Evolutionary conservation across 2,797 vertebrate genomes (phyloP).

Genomic region (Babyrousa celebensis): DNA sequence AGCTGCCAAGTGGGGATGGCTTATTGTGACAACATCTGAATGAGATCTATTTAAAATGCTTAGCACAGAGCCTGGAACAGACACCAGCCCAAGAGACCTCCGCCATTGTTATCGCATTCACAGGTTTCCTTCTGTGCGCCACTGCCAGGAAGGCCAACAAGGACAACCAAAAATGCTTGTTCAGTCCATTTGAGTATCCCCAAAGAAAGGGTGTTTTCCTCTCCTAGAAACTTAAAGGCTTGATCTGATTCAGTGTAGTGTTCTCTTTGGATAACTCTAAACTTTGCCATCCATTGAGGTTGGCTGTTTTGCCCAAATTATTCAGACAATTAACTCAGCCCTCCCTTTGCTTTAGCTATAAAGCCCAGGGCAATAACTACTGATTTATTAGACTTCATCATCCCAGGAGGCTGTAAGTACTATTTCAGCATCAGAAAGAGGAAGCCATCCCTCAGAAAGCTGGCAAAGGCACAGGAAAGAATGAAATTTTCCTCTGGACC

Average conservation of each 20-base stretch:
- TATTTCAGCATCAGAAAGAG: constrained; percentile 72
- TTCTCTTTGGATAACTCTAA: constrained; percentile 46
- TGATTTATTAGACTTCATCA: constrained; percentile 66
- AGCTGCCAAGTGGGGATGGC: neutral
- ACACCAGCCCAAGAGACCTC: neutral
- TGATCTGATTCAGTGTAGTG: neutral
- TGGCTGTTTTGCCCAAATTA: constrained; percentile 68
- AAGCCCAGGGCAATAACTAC: constrained; percentile 37
- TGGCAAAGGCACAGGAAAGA: constrained; percentile 79
- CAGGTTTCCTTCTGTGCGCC: neutral
- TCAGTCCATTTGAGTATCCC: neutral
- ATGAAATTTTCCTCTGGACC: constrained; percentile 77
- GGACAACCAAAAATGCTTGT: neutral
- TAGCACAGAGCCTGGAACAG: neutral
- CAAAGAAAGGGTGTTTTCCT: constrained; percentile 5
- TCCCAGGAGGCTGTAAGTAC: constrained; percentile 35
- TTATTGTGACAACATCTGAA: neutral
- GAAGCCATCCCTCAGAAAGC: constrained; percentile 67
- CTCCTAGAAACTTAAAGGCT: constrained; percentile 32
- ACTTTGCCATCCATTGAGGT: constrained; percentile 24
- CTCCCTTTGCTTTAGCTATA: constrained; percentile 42
- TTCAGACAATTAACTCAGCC: constrained; percentile 67
- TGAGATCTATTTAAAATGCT: constrained; percentile 14
- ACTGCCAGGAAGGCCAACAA: neutral
- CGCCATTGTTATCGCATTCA: neutral